Conservation (phyloP, 2,888 invertebrate species). For the Holacanthella duospinosa region DNA sequence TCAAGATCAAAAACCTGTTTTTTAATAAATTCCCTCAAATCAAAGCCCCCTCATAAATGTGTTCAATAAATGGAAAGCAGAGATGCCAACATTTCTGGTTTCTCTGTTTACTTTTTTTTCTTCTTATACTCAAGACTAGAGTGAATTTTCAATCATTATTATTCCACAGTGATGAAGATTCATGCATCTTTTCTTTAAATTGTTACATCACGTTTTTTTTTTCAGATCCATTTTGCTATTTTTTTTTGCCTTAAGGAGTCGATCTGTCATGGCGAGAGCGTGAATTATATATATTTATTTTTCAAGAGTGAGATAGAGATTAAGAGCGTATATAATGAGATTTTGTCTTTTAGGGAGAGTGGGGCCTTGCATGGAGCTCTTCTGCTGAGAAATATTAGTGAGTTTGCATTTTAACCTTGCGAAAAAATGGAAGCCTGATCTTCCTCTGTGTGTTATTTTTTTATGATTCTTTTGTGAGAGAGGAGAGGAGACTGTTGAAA, state of each 20-base stretch:
- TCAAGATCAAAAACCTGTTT: constrained; percentile 6
- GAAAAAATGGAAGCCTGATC: background rate
- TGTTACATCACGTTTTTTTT: background rate
- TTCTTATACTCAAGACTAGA: background rate
- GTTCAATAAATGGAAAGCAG: background rate
- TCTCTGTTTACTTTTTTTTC: background rate
- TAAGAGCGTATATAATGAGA: background rate
- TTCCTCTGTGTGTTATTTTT: background rate
- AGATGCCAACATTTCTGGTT: background rate
- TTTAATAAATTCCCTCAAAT: background rate
- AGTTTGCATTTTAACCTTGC: background rate
- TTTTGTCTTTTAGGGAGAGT: background rate
- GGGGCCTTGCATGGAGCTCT: background rate
- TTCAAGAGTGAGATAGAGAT: no score
- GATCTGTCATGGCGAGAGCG: background rate
- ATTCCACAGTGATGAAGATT: background rate
- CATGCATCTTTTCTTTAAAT: background rate
- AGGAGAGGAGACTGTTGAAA: background rate
- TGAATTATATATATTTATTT: no score
- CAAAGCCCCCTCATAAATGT: background rate
- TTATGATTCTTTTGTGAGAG: background rate
- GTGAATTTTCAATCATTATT: background rate
- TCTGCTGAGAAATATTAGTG: background rate
- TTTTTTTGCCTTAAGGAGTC: background rate
- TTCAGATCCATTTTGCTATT: background rate